Evolutionary conservation across 2,113 vertebrate genomes (phyloP).

Genomic region (Phaethornis superciliosus): DNA sequence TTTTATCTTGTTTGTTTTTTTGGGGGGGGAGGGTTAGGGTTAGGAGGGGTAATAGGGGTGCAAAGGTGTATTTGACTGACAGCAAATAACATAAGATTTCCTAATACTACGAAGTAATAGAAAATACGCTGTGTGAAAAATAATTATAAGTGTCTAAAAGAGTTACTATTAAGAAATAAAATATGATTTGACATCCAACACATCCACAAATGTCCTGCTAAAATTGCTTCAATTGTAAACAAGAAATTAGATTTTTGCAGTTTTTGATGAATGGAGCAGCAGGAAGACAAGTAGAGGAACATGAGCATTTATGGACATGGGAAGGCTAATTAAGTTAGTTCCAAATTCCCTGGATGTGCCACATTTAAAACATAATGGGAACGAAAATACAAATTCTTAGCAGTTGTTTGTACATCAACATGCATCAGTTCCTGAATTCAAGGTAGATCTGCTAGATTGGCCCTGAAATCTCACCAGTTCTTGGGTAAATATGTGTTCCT

Average conservation of each 20-base stretch:
- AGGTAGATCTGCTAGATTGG: background rate
- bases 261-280: background rate
- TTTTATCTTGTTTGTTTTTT: no score
- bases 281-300: background rate
- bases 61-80: background rate
- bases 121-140: background rate
- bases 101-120: background rate
- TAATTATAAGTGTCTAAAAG: background rate
- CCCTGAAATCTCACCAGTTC: background rate
- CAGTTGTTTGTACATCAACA: background rate
- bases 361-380: background rate
- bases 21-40: no score
- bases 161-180: background rate
- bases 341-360: background rate
- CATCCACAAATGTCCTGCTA: no score
- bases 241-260: background rate
- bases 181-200: background rate
- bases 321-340: background rate
- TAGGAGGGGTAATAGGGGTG: no score
- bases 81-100: background rate
- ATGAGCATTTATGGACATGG: background rate
- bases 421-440: background rate
- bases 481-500: background rate
- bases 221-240: no score
- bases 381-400: background rate